Percentiles rank a stretch among this genome's conserved stretches.
phyloP scores from a whole-genome alignment of 2,797 vertebrate species.

The Lacerta agilis region DNA sequence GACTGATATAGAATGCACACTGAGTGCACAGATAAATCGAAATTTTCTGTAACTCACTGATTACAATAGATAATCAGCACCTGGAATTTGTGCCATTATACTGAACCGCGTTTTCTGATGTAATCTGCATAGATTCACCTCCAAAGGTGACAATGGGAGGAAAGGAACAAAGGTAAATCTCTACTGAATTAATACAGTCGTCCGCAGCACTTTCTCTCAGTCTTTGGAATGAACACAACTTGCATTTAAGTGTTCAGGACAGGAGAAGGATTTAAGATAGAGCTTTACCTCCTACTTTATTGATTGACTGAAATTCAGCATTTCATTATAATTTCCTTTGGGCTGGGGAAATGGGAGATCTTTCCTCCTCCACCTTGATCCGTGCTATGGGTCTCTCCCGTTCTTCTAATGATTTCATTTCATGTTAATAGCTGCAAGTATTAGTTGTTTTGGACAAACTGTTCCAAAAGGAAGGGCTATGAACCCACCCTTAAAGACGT shows the following conservation, averaged over 20 bases:
- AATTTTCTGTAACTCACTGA: slow-evolving; percentile 43
- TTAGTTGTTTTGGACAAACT: background rate
- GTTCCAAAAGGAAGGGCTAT: background rate
- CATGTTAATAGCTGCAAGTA: background rate
- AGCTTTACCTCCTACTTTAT: background rate
- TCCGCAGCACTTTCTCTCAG: background rate
- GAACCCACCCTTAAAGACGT: background rate
- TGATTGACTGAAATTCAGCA: background rate
- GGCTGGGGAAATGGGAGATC: no score
- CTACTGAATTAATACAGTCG: background rate
- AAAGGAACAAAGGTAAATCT: slow-evolving; percentile 38
- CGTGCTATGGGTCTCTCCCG: background rate
- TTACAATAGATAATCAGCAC: slow-evolving; percentile 62
- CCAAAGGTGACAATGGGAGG: slow-evolving; percentile 12
- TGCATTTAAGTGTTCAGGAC: slow-evolving; percentile 25
- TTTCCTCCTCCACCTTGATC: background rate
- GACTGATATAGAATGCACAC: slow-evolving; percentile 25
- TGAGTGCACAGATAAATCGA: slow-evolving; percentile 43
- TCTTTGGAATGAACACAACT: background rate
- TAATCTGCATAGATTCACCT: slow-evolving; percentile 57
- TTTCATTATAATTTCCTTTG: background rate
- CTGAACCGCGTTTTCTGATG: slow-evolving; percentile 43
- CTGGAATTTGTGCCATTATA: slow-evolving; percentile 44
- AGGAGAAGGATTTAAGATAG: background rate
- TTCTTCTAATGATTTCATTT: background rate